These are phyloP conservation scores for Otus sunia DNA, from an alignment of 2,113 vertebrate genomes.

Conservation along the genomic window DNA sequence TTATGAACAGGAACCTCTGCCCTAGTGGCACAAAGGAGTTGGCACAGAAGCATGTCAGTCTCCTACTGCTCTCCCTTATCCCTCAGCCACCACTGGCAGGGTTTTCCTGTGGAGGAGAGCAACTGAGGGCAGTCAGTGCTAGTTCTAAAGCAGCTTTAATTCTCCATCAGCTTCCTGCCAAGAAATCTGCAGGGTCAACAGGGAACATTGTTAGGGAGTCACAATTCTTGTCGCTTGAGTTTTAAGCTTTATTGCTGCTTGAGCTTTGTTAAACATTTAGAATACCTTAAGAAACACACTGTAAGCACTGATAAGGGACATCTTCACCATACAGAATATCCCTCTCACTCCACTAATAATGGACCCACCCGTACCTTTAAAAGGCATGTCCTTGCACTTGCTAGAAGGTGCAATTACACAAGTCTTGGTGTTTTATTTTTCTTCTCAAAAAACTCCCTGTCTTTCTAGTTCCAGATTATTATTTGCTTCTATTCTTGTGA, in stretches of 20 bases:
- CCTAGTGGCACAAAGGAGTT: not conserved
- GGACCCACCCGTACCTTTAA: not conserved
- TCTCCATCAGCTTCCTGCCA: not conserved
- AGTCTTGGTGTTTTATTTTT: not conserved
- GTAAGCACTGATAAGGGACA: not conserved
- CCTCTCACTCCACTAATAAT: not conserved
- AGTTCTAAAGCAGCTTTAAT: constrained; percentile 10
- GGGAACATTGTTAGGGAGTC: not conserved
- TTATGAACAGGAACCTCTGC: not conserved
- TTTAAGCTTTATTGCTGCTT: not conserved
- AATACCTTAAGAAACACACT: not conserved
- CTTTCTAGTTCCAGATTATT: not conserved
- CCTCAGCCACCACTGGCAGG: not conserved
- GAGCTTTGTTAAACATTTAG: not conserved
- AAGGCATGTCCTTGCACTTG: not conserved
- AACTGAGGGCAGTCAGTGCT: not conserved
- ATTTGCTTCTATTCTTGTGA: not conserved
- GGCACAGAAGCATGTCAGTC: not conserved
- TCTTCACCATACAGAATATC: not conserved
- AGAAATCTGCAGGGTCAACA: constrained; percentile 12
- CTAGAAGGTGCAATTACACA: not conserved
- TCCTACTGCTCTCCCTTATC: not conserved
- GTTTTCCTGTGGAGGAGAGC: not conserved
- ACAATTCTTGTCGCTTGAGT: not conserved
- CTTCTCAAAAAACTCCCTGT: not conserved